Evolutionary conservation across 2,888 invertebrate species (phyloP).

Genomic region (Arrhopalites spinosus): DNA sequence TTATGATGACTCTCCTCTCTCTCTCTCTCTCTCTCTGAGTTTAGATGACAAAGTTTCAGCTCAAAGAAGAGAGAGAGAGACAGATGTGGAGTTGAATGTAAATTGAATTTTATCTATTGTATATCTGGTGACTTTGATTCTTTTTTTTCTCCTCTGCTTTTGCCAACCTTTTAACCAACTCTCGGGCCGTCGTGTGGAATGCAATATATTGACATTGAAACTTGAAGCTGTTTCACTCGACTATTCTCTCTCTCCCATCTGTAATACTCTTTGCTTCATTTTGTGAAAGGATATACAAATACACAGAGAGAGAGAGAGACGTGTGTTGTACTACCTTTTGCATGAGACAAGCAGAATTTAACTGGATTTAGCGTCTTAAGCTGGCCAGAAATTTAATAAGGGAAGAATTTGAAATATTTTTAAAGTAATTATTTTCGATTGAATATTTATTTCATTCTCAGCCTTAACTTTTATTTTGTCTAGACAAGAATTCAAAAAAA

Average conservation of each 20-base stretch:
- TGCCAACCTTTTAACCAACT: neutral
- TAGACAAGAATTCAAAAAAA: no score
- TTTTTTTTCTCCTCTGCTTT: slow-evolving; percentile 11
- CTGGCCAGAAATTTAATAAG: no score
- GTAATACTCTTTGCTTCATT: neutral
- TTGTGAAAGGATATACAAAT: no score
- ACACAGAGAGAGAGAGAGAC: no score
- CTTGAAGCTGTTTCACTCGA: neutral
- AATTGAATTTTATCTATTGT: slow-evolving; percentile 34
- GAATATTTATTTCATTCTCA: no score
- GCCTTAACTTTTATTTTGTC: no score
- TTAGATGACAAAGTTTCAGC: neutral
- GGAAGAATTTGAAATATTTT: no score
- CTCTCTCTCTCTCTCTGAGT: neutral
- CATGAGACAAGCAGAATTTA: no score
- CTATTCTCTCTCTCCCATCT: neutral
- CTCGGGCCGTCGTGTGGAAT: slow-evolving; percentile 11
- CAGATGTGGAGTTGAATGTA: neutral
- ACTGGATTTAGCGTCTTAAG: no score
- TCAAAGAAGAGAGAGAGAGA: slow-evolving; percentile 7
- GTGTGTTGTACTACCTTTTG: no score
- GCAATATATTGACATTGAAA: slow-evolving; percentile 35
- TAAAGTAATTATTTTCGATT: no score
- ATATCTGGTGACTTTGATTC: slow-evolving; percentile 30
- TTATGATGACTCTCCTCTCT: neutral